Evolutionary conservation across 1,140 invertebrate genomes (phyloP).

Genomic region (Diplogasteroides magnus): DNA sequence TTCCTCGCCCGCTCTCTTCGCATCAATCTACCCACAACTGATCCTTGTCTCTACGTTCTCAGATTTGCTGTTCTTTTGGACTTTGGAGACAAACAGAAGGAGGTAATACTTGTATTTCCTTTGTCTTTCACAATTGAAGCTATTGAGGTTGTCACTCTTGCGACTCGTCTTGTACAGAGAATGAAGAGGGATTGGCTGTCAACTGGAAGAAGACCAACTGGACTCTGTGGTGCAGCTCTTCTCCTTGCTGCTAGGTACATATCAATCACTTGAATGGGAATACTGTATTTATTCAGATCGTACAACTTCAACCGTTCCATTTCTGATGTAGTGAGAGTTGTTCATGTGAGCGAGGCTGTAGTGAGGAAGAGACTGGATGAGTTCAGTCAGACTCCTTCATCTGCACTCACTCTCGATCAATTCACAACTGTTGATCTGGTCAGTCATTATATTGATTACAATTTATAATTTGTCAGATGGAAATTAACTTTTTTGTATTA

Average conservation of each 20-base stretch:
- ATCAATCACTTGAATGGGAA: slow-evolving; percentile 66
- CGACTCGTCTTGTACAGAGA: slow-evolving; percentile 80
- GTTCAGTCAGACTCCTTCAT: slow-evolving; percentile 89
- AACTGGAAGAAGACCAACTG: slow-evolving; percentile 86
- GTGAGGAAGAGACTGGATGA: slow-evolving; percentile 70
- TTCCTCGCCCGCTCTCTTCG: slow-evolving; percentile 78
- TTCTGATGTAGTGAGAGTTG: slow-evolving; percentile 80
- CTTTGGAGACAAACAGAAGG: slow-evolving; percentile 65
- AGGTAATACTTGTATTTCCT: slow-evolving; percentile 19
- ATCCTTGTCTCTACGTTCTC: slow-evolving; percentile 88
- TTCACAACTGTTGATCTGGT: slow-evolving; percentile 94
- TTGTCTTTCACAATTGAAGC: slow-evolving; percentile 63
- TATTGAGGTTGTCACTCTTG: slow-evolving; percentile 89
- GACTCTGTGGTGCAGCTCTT: slow-evolving; percentile 88
- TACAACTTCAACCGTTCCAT: slow-evolving; percentile 64
- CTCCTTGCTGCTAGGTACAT: slow-evolving; percentile 79
- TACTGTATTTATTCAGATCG: slow-evolving; percentile 1
- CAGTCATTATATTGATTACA: slow-evolving; percentile 15
- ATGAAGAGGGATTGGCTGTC: slow-evolving; percentile 98
- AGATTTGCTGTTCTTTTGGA: slow-evolving; percentile 88
- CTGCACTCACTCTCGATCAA: slow-evolving; percentile 82
- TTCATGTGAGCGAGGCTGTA: slow-evolving; percentile 51
- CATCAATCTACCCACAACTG: slow-evolving; percentile 82
- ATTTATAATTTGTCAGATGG: too few species aligned
- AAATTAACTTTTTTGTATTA: too few species aligned